Conservation (phyloP, 2,888 invertebrate genomes). For the Platycnemis pennipes region DNA sequence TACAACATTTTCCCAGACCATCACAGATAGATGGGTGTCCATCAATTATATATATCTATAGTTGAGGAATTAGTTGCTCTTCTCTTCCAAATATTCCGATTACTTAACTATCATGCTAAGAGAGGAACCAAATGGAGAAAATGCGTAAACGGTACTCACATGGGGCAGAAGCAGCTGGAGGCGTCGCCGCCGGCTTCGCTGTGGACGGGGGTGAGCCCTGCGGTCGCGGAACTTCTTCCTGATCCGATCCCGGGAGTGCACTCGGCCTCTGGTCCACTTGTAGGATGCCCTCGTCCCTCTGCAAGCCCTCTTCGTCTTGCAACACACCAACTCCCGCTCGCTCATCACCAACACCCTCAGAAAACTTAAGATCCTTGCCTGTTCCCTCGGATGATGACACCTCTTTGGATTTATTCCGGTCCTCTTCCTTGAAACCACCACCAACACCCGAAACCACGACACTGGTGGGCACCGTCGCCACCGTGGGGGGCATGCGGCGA, state of each 20-base stretch:
- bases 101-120: too few relatives aligned
- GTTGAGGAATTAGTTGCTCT: too few relatives aligned
- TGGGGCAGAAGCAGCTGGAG: constrained; percentile 54
- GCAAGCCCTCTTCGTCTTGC: constrained; percentile 30
- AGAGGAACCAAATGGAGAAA: too few relatives aligned
- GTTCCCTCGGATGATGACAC: neutral
- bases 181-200: constrained; percentile 53
- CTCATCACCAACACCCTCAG: neutral
- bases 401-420: neutral
- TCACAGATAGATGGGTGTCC: too few relatives aligned
- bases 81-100: too few relatives aligned
- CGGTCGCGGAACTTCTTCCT: constrained; percentile 23
- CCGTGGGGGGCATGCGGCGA: neutral
- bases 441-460: neutral
- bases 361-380: neutral
- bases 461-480: neutral
- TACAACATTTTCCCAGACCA: too few relatives aligned
- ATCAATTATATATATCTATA: too few relatives aligned
- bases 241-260: constrained; percentile 56
- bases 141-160: neutral
- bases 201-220: constrained; percentile 62
- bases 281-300: constrained; percentile 56
- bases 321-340: neutral
- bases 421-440: constrained; percentile 15
- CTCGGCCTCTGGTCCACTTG: constrained; percentile 62